Evolutionary conservation across 2,888 invertebrate species (phyloP).

Genomic region (Blastobasis lacticolella): DNA sequence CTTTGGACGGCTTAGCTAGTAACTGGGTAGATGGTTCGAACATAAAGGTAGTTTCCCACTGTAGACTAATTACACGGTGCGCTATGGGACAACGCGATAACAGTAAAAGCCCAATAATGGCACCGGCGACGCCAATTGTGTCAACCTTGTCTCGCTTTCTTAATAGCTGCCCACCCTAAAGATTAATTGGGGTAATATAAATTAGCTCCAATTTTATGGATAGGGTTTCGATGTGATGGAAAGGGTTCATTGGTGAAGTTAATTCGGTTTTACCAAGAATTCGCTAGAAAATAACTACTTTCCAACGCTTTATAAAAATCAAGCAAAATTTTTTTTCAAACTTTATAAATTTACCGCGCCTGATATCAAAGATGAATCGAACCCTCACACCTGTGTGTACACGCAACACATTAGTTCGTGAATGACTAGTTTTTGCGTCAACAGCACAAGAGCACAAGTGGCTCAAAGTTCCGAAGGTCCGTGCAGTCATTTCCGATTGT

Average conservation of each 20-base stretch:
- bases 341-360: no score
- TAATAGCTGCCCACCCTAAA: slow-evolving; percentile 36
- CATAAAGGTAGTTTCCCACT: slow-evolving; percentile 39
- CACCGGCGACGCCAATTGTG: slow-evolving; percentile 42
- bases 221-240: slow-evolving; percentile 15
- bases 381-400: slow-evolving; percentile 51
- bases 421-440: slow-evolving; percentile 25
- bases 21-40: neutral
- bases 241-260: slow-evolving; percentile 22
- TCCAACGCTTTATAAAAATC: no score
- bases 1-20: neutral
- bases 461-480: slow-evolving; percentile 53
- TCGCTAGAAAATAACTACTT: no score
- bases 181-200: slow-evolving; percentile 43
- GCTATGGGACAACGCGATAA: slow-evolving; percentile 56
- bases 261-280: no score
- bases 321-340: no score
- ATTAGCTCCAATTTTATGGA: slow-evolving; percentile 27
- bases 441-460: slow-evolving; percentile 40
- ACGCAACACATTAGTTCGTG: slow-evolving; percentile 28
- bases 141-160: slow-evolving; percentile 53
- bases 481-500: slow-evolving; percentile 66
- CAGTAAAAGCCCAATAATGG: slow-evolving; percentile 66
- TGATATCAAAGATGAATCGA: neutral
- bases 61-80: slow-evolving; percentile 58